These are phyloP conservation scores for Leptinotarsa texana DNA, from an alignment of 1,140 invertebrate species.

Conservation along the genomic window DNA sequence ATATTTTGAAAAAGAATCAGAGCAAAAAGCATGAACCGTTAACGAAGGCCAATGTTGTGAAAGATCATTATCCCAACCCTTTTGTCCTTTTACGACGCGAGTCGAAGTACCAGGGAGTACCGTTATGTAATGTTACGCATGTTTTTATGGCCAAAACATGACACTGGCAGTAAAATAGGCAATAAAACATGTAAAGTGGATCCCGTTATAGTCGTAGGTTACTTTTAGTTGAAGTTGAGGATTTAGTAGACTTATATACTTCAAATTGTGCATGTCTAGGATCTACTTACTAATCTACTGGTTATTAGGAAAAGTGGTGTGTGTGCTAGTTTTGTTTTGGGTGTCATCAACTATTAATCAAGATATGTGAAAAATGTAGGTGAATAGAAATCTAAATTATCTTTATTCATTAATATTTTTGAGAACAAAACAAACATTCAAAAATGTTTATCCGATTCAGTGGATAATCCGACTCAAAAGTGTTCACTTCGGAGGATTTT, in stretches of 20 bases:
- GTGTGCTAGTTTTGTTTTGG: background rate
- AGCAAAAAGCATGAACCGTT: constrained; percentile 41
- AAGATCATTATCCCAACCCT: constrained; percentile 45
- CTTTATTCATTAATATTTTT: too few relatives aligned
- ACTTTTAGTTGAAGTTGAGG: constrained; percentile 37
- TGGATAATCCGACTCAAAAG: too few relatives aligned
- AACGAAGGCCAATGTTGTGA: constrained; percentile 40
- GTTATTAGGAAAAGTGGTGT: background rate
- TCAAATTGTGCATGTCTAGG: constrained; percentile 38
- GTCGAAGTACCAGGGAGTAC: constrained; percentile 31
- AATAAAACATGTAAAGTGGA: constrained; percentile 49
- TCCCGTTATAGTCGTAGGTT: constrained; percentile 44
- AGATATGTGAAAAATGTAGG: too few relatives aligned
- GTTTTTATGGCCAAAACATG: constrained; percentile 51
- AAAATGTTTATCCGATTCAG: too few relatives aligned
- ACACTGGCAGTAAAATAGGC: constrained; percentile 41
- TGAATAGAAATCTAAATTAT: too few relatives aligned
- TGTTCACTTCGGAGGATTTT: too few relatives aligned
- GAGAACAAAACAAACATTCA: too few relatives aligned
- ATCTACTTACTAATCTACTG: background rate
- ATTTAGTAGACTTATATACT: constrained; percentile 41
- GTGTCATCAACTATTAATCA: background rate
- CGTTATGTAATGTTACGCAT: constrained; percentile 47
- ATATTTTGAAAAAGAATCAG: constrained; percentile 43
- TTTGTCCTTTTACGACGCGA: constrained; percentile 27